A percentile compares a stretch with the other conserved stretches of the same genome.
These are phyloP conservation scores for Athene noctua DNA, from an alignment of 2,113 vertebrate genomes.

Conservation along the genomic window DNA sequence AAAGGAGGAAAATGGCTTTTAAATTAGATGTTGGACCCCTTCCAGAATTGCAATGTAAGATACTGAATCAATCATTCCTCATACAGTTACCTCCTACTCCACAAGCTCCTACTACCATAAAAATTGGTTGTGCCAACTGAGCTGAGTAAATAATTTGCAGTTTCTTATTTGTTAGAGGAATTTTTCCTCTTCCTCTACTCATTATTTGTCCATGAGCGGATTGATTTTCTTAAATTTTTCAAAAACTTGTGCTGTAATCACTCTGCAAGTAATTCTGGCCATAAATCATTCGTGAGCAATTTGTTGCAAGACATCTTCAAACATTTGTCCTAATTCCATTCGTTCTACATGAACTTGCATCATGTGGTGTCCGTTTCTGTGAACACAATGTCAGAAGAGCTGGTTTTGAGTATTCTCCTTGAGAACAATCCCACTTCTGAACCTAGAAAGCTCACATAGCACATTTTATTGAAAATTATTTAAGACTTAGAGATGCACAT, in stretches of 20 bases:
- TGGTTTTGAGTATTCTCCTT: background rate
- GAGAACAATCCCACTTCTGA: background rate
- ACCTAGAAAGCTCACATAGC: background rate
- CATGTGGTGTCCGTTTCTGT: background rate
- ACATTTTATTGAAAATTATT: background rate
- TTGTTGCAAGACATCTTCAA: background rate
- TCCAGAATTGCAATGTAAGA: slow-evolving; percentile 46
- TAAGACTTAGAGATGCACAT: background rate
- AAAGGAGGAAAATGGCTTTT: slow-evolving; percentile 26
- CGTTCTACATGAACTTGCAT: background rate
- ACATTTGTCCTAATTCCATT: background rate
- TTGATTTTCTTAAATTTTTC: background rate
- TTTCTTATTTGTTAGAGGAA: background rate
- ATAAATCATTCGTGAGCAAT: background rate
- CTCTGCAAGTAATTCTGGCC: background rate
- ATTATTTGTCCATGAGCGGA: background rate
- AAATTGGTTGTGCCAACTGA: slow-evolving; percentile 24
- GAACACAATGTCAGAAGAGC: background rate
- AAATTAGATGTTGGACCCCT: slow-evolving; percentile 39
- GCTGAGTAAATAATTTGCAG: slow-evolving; percentile 4
- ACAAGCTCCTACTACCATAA: slow-evolving; percentile 24
- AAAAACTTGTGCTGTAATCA: background rate
- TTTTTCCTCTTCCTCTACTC: background rate
- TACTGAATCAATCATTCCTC: slow-evolving; percentile 44
- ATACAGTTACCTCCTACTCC: slow-evolving; percentile 45